Evolutionary conservation across 2,888 invertebrate species (phyloP).

Genomic region (Smittia sp.): DNA sequence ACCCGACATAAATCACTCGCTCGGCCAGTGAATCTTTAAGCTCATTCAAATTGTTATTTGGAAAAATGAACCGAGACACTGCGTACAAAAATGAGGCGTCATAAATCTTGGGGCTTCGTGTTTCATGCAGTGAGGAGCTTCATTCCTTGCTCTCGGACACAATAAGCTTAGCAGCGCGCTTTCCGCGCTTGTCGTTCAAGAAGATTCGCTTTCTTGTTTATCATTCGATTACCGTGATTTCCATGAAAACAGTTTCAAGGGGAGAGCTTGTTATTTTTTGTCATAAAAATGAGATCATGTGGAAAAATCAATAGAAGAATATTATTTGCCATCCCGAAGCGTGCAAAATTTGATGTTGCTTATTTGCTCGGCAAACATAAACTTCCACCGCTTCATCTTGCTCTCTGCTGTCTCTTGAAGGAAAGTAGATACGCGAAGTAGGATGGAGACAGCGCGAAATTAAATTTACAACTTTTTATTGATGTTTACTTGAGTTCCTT

Average conservation of each 20-base stretch:
- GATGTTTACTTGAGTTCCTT: constrained; percentile 29
- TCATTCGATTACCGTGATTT: constrained; percentile 1
- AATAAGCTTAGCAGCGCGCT: too few relatives aligned
- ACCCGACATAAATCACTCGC: neutral
- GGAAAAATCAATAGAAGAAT: constrained; percentile 38
- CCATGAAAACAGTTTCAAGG: neutral
- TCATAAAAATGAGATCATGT: constrained; percentile 36
- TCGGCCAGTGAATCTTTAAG: neutral
- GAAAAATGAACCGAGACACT: too few relatives aligned
- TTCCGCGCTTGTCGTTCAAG: too few relatives aligned
- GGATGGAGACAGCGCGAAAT: constrained; percentile 18
- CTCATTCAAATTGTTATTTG: neutral
- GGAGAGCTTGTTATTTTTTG: constrained; percentile 21
- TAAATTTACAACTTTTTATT: constrained; percentile 37
- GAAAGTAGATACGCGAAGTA: neutral
- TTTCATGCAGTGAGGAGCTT: too few relatives aligned
- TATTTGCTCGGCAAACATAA: constrained; percentile 10
- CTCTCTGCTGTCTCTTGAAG: neutral
- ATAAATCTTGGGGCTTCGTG: neutral
- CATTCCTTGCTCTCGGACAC: too few relatives aligned
- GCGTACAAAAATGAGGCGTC: neutral
- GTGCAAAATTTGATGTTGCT: constrained; percentile 11
- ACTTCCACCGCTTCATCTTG: constrained; percentile 8
- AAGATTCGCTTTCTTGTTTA: neutral
- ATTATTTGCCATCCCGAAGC: constrained; percentile 17